Base-by-base conservation (phyloP, 2,888 invertebrate species). In the Zhuqinia jingwanae region DNA sequence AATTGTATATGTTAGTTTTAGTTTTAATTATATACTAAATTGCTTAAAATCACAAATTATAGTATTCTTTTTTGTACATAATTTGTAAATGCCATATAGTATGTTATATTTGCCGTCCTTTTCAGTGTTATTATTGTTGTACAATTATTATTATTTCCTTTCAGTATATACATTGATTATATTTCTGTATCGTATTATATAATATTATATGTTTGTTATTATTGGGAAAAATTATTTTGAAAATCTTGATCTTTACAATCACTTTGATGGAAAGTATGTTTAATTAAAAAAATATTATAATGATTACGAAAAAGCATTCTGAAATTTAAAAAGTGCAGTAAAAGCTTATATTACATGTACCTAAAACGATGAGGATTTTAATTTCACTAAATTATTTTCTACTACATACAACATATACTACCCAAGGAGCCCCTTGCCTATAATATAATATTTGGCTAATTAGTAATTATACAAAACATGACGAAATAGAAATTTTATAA, bases 201-300 rank as follows among this genome's bases (percentile, higher is more conserved):
- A 65, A 36, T 65, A 65, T 47, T 47, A 6, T 70, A 13, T 65
- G 22, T 17, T 47, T 56, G 13, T 65, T 79, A 47, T 68, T 36
- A 80, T 70, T 53, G 30, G 70, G 50, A 70, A 80, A 63, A 63
- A 65, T 27, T 81, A 73, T 81, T 73, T 81, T 70, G 73, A 70
- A 81, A 81, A 58, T 56, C 70, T 80, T 81, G 73, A 81, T 81
- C 81, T 81, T 81, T 81, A 25, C 81, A 81, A 81, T 81, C 81
- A 81, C 81, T 81, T 53, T 81, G 30, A 81, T 47, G n/a, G n/a
- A n/a, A 81, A 81, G 73, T 0, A 22, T 45, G 25, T 30, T 17
- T 65, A 65, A 65, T 47, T 79, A 42, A 36, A 63, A 42, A 25
- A 68, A 81, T 73, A 73, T 73, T 81, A 30, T 70, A 70, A 25